phyloP scores from a whole-genome alignment of 2,888 invertebrate genomes.

The Entomobrya proxima region DNA sequence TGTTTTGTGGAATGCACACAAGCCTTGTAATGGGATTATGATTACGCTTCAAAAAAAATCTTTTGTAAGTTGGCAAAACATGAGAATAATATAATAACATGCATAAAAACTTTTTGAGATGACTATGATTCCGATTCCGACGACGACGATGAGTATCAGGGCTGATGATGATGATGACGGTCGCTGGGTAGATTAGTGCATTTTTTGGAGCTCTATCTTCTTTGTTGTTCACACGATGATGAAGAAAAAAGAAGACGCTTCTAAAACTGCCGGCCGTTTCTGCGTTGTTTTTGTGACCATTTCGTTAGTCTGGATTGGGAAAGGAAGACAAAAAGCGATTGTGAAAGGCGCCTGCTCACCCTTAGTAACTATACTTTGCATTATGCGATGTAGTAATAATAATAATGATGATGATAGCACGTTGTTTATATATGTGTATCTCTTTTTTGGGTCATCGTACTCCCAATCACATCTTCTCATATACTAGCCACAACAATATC shows the following conservation, averaged over 20 bases:
- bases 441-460: conserved; percentile 74
- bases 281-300: conserved; percentile 18
- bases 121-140: too few relatives aligned
- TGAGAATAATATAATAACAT: too few relatives aligned
- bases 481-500: conserved; percentile 53
- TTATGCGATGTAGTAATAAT: conserved; percentile 62
- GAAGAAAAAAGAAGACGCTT: not conserved
- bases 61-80: too few relatives aligned
- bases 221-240: conserved; percentile 1
- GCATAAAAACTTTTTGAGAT: too few relatives aligned
- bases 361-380: conserved; percentile 49
- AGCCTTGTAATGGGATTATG: not conserved
- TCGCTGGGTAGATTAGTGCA: too few relatives aligned
- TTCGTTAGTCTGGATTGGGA: conserved; percentile 56
- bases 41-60: not conserved
- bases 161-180: too few relatives aligned
- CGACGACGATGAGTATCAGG: too few relatives aligned
- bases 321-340: conserved; percentile 65
- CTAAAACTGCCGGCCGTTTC: too few relatives aligned
- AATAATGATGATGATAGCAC: conserved; percentile 62
- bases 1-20: not conserved
- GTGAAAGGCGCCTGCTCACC: conserved; percentile 68
- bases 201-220: too few relatives aligned
- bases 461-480: conserved; percentile 69
- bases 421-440: conserved; percentile 64